Evolutionary conservation across 2,797 vertebrate species (phyloP), one percentile per base, ranked within the genome.

Genomic region (Kryptopterus vitreolus): DNA sequence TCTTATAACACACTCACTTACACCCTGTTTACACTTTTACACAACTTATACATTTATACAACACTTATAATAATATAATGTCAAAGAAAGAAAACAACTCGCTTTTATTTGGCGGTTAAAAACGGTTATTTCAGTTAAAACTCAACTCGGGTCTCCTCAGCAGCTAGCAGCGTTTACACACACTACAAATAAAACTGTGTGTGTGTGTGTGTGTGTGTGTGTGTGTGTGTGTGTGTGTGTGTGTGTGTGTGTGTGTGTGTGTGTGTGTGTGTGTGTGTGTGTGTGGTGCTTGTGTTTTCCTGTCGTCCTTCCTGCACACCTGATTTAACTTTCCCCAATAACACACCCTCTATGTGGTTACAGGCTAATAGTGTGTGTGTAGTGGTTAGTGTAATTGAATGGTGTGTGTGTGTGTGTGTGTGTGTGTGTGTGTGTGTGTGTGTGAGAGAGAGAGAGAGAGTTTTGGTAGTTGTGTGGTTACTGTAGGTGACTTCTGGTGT

Each of bases 311-410:
- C 70, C 29, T 53, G 52, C 31, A 57, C 33, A 58, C 33, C 53
- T 58, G 33, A 57, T 43, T 73, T 24, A 35, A 57, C 52, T 57
- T 31, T 35, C 9, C 22, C 33, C 33, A 38, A n/a, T 24, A 57
- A 73, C 53, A 73, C 70, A 38, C n/a, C n/a, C n/a, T 58, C 35
- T 8, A 24, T 58, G n/a, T 24, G 15, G 71, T 58, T 74, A 16
- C 15, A 57, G 52, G 3, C 22, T 16, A 57, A 18, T 1, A 16
- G 0, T 31, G 9, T 38, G 4, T 52, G 1, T 52, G 29, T n/a
- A n/a, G n/a, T n/a, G n/a, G n/a, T n/a, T n/a, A n/a, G n/a, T n/a
- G n/a, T n/a, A n/a, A n/a, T n/a, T n/a, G n/a, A n/a, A n/a, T n/a
- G n/a, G n/a, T 55, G 69, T 71, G 50, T 33, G 9, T 24, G 35